Percentiles rank a stretch among this genome's conserved stretches.
Evolutionary conservation across 2,888 invertebrate genomes (phyloP).

Genomic region (Drosophila kokeensis): DNA sequence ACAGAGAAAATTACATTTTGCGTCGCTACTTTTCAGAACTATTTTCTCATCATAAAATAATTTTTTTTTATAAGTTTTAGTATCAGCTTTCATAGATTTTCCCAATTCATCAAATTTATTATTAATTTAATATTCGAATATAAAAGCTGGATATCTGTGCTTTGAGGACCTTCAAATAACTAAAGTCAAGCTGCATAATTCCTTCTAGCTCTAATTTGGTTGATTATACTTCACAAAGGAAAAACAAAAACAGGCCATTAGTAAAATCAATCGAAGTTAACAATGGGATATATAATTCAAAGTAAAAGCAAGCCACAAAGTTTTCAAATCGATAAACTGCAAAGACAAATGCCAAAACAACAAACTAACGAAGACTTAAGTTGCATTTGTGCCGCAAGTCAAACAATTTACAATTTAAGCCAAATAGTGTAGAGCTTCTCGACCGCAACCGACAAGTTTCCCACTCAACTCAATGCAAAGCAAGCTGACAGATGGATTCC

Average conservation of each 20-base stretch:
- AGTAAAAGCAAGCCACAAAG: constrained; percentile 6
- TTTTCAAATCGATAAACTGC: constrained; percentile 27
- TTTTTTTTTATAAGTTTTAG: too few species aligned
- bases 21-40: background rate
- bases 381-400: constrained; percentile 19
- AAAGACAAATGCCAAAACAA: constrained; percentile 6
- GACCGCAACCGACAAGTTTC: constrained; percentile 13
- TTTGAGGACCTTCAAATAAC: background rate
- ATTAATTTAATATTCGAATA: background rate
- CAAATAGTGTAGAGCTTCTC: constrained; percentile 10
- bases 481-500: background rate
- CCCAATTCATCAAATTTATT: background rate
- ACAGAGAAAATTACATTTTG: background rate
- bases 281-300: constrained; percentile 9
- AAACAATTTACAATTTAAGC: constrained; percentile 17
- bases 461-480: constrained; percentile 2
- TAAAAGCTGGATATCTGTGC: background rate
- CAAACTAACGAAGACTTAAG: constrained; percentile 5
- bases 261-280: constrained; percentile 27
- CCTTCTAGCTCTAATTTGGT: background rate
- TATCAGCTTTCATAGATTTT: background rate
- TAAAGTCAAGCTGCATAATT: background rate
- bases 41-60: background rate
- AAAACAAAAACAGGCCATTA: constrained; percentile 15
- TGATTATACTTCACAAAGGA: background rate